Percentiles rank a stretch among this genome's conserved stretches.
These are phyloP conservation scores for Prionace glauca DNA, from an alignment of 2,797 vertebrate species.

Conservation along the genomic window DNA sequence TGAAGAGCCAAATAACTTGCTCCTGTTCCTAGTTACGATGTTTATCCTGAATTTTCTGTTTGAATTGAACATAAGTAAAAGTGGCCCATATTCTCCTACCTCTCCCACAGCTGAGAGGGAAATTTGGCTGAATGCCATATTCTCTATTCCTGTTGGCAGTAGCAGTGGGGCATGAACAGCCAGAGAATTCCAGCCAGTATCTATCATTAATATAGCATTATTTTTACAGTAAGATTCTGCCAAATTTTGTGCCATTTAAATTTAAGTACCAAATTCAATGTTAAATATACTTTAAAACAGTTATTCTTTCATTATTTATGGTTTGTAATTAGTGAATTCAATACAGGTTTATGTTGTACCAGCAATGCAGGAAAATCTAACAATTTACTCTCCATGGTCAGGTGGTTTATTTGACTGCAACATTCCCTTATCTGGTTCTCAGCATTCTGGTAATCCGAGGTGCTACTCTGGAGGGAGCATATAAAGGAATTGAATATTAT, in stretches of 20 bases:
- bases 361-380: not conserved
- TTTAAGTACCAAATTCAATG: not conserved
- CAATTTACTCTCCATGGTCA: not conserved
- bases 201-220: too few species aligned
- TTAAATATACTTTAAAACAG: not conserved
- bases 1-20: too few species aligned
- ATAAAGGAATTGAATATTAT: constrained; percentile 29
- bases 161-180: too few species aligned
- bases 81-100: not conserved
- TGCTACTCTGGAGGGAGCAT: not conserved
- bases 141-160: too few species aligned
- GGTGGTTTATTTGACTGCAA: constrained; percentile 34
- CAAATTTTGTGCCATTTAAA: not conserved
- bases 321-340: not conserved
- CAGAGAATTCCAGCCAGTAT: too few species aligned
- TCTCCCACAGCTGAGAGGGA: too few species aligned
- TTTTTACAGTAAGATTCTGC: not conserved
- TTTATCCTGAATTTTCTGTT: too few species aligned
- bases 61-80: too few species aligned
- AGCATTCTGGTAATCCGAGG: constrained; percentile 24
- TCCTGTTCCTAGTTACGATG: too few species aligned
- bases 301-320: not conserved
- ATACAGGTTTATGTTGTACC: not conserved
- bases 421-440: constrained; percentile 26
- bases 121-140: too few species aligned